A percentile compares a stretch with the other conserved stretches of the same genome.
phyloP scores from a whole-genome alignment of 2,888 invertebrate genomes.

The Myathropa florea region DNA sequence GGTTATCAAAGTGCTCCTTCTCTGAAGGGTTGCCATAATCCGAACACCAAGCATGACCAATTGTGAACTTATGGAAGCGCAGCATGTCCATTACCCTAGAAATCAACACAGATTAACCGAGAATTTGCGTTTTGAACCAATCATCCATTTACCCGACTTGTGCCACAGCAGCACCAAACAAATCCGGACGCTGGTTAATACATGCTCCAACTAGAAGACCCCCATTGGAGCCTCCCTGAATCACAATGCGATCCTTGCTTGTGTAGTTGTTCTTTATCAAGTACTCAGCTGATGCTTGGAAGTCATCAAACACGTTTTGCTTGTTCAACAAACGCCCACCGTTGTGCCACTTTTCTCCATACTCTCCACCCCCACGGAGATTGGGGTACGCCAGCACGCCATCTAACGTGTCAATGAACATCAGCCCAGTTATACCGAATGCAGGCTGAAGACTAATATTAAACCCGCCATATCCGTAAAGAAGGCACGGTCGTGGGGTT shows the following conservation, averaged over 20 bases:
- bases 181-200: slow-evolving; percentile 95
- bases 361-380: slow-evolving; percentile 98
- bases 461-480: slow-evolving; percentile 99
- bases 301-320: slow-evolving; percentile 98
- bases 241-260: slow-evolving; percentile 86
- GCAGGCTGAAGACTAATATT: slow-evolving; percentile 94
- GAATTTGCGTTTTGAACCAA: background rate
- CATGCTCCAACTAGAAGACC: slow-evolving; percentile 97
- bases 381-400: slow-evolving; percentile 96
- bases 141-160: slow-evolving; percentile 90
- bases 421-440: slow-evolving; percentile 92
- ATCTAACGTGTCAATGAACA: slow-evolving; percentile 93
- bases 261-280: slow-evolving; percentile 92
- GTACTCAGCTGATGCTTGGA: slow-evolving; percentile 95
- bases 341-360: slow-evolving; percentile 98
- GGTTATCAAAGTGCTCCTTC: slow-evolving; percentile 91
- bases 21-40: slow-evolving; percentile 97
- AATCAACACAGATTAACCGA: slow-evolving; percentile 43
- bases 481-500: slow-evolving; percentile 87
- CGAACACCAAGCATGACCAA: slow-evolving; percentile 97
- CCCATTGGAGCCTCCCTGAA: slow-evolving; percentile 98
- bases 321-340: slow-evolving; percentile 94
- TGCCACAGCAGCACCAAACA: slow-evolving; percentile 95
- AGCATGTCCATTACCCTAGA: slow-evolving; percentile 97
- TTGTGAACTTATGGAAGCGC: slow-evolving; percentile 98